phyloP scores from a whole-genome alignment of 2,797 vertebrate genomes.

The Eremophila alpestris region DNA sequence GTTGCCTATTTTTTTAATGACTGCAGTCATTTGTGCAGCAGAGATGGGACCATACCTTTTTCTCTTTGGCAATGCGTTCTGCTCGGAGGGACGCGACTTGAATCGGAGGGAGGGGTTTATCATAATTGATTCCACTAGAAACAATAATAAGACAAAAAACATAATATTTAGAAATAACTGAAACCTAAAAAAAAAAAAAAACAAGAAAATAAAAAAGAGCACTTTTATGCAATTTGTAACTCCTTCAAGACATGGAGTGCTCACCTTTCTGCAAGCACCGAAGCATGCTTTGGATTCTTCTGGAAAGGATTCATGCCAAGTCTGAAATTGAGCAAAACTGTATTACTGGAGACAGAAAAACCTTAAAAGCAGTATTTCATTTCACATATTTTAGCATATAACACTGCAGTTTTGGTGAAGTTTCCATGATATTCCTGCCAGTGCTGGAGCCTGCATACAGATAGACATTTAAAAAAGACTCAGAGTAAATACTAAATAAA shows the following conservation, averaged over 20 bases:
- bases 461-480: not conserved
- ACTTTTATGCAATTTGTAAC: not conserved
- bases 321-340: slow-evolving; percentile 69
- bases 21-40: not conserved
- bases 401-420: not conserved
- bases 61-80: slow-evolving; percentile 93
- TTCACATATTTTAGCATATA: not conserved
- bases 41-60: slow-evolving; percentile 80
- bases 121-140: slow-evolving; percentile 89
- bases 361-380: not conserved
- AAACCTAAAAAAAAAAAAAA: not conserved
- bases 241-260: not conserved
- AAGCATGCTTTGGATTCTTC: slow-evolving; percentile 95
- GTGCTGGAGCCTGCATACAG: not conserved
- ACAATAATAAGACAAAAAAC: not conserved
- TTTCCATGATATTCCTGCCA: not conserved
- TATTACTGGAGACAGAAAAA: slow-evolving; percentile 12
- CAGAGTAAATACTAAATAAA: not conserved
- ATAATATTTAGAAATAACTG: not conserved
- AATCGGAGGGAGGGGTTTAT: slow-evolving; percentile 91
- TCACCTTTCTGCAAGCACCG: slow-evolving; percentile 91
- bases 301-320: slow-evolving; percentile 96
- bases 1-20: not conserved
- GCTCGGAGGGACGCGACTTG: slow-evolving; percentile 92
- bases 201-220: not conserved